A percentile compares a stretch with the other conserved stretches of the same genome.
These are phyloP conservation scores for Clupea harengus DNA, from an alignment of 2,113 vertebrate species.

Conservation along the genomic window DNA sequence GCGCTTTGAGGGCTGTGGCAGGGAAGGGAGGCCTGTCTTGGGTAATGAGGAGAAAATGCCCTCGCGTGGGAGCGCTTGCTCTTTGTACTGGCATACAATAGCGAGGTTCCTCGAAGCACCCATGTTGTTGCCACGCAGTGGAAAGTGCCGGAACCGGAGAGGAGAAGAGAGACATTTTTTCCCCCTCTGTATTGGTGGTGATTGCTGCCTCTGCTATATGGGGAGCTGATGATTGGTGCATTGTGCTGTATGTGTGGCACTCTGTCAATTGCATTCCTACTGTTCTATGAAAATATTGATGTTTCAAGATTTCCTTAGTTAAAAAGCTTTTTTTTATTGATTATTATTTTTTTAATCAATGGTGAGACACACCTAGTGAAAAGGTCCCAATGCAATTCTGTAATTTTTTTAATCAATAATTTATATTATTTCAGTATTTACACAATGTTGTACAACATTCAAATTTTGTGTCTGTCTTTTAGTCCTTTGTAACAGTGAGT, in stretches of 20 bases:
- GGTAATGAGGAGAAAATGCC: conserved; percentile 56
- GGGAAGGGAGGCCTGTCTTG: conserved; percentile 35
- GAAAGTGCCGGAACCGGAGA: conserved; percentile 41
- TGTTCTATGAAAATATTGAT: background rate
- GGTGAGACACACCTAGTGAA: background rate
- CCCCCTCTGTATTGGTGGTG: conserved; percentile 12
- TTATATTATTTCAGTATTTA: background rate
- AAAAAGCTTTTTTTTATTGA: background rate
- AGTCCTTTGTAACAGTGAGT: background rate
- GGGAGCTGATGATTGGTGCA: background rate
- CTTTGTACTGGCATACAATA: conserved; percentile 50
- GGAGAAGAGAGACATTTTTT: conserved; percentile 26
- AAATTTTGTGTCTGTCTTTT: background rate
- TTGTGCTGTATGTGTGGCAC: background rate
- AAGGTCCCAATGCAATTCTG: background rate
- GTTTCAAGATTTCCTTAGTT: background rate
- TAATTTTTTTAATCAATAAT: background rate
- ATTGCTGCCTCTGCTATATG: background rate
- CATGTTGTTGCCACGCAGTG: conserved; percentile 36
- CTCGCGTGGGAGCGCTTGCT: conserved; percentile 47
- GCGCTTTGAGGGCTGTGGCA: conserved; percentile 43
- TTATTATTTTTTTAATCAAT: too few species aligned
- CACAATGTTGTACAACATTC: background rate
- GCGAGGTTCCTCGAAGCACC: conserved; percentile 44
- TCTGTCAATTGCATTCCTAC: background rate